phyloP scores from a whole-genome alignment of 2,113 vertebrate species.

The Mellivora capensis region DNA sequence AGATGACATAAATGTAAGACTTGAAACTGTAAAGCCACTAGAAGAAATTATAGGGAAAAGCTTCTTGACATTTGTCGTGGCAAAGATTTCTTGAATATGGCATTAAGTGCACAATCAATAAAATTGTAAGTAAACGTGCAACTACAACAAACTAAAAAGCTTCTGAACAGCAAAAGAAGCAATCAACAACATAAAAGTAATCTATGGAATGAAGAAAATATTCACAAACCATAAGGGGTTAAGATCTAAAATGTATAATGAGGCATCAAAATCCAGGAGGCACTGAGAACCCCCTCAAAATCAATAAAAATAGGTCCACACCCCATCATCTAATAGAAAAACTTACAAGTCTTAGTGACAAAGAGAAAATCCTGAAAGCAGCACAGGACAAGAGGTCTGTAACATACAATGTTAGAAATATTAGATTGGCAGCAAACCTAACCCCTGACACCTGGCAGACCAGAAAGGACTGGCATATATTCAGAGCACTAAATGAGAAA shows the following conservation, averaged over 20 bases:
- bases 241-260: not conserved
- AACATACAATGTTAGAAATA: too few relatives aligned
- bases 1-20: not conserved
- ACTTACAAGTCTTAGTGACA: too few relatives aligned
- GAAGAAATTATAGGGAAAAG: not conserved
- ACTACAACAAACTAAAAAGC: not conserved
- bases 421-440: too few relatives aligned
- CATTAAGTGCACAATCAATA: not conserved
- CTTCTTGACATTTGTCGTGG: not conserved
- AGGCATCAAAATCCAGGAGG: not conserved
- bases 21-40: not conserved
- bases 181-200: not conserved
- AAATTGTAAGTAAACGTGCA: not conserved
- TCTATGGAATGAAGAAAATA: not conserved
- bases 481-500: too few relatives aligned
- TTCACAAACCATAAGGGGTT: not conserved
- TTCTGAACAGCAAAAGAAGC: not conserved
- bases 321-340: too few relatives aligned
- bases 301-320: too few relatives aligned
- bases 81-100: not conserved
- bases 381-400: too few relatives aligned
- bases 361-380: too few relatives aligned
- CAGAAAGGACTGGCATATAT: too few relatives aligned
- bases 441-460: too few relatives aligned
- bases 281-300: too few relatives aligned